Base-by-base conservation (phyloP, 2,797 vertebrate species). In the Hyperoplus lanceolatus region DNA sequence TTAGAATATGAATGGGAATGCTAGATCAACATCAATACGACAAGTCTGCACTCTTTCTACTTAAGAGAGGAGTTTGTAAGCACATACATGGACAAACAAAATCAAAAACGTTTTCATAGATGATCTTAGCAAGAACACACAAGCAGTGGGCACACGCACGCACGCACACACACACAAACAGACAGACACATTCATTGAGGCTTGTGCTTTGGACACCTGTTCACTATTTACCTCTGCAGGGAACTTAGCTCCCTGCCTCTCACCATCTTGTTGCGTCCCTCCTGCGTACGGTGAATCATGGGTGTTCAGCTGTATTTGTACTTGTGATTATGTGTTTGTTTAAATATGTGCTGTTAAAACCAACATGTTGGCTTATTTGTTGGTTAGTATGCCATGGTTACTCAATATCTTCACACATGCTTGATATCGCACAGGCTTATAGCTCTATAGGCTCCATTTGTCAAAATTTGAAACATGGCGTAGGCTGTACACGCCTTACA, bases 221-320 rank as follows among this genome's bases (percentile, higher is more conserved):
- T 93, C 85, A 92, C 94, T 94, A 93, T 91, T 87, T 89, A 56
- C 87, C 90, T 86, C 90, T 84, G 84, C 83, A 70, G 90, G 91
- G 75, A 73, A 65, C 61, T 69, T 43, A 41, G 82, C 73, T 73
- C 68, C 84, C 82, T 84, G 75, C 81, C 73, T 79, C 57, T 87
- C 15, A 57, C 70, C 74, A 87, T 87, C 77, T 87, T 89, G 80
- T 84, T 82, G 79, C 73, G 67, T 29, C 81, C 77, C 67, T 83
- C 69, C 14, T 67, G 46, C 3, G 13, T 46, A 57, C 72, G 78
- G 58, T 75, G 87, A 49, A 80, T 82, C 76, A 57, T 73, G 43
- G 66, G 70, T 78, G 60, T 71, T 78, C 38, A 48, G 48, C 53
- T 80, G 61, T 78, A 43, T 80, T 70, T 77, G 16, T 80, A 41